Base-by-base conservation (phyloP, 1,140 invertebrate genomes). In the Wasmannia auropunctata region DNA sequence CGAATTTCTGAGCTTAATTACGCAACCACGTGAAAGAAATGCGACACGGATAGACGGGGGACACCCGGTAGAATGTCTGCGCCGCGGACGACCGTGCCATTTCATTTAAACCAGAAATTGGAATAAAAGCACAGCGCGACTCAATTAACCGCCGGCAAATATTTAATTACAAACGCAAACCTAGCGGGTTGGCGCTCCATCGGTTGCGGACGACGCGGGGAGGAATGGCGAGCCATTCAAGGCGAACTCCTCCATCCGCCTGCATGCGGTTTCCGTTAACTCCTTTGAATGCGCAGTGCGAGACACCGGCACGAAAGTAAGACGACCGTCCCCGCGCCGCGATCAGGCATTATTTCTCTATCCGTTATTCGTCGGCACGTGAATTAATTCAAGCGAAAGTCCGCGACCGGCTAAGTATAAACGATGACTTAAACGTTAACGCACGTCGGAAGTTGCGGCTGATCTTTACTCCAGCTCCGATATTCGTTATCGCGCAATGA, bases 111-210 rank as follows among this genome's bases (percentile, higher is more conserved):
- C 70, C 56, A 74, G 89, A 86, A 90, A 90, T 90, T 90, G 89
- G 88, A 90, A 90, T 90, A 90, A 90, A 88, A 90, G 88, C 83
- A 86, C 86, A 90, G 86, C 81, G 88, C 86, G 86, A 90, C 89
- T 90, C 89, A 90, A 90, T 90, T 90, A 90, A 90, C 89, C 89
- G 65, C 86, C 72, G 83, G 88, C 89, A 90, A 90, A 90, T 90
- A 90, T 90, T 90, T 90, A 90, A 90, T 90, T 90, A 90, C 89
- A 88, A 90, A 90, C 86, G 86, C 89, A 90, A 90, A 90, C 87
- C 86, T 86, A 65, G 74, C 54, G 62, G 46, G 86, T 88, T 86
- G 77, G 85, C 60, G 49, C 70, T 85, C 80, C 88, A 86, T 90
- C 87, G 88, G 89, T 79, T 54, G 88, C 37, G 22, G 49, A 81